Evolutionary conservation across 2,797 vertebrate genomes (phyloP).

Genomic region (Mycteria americana): DNA sequence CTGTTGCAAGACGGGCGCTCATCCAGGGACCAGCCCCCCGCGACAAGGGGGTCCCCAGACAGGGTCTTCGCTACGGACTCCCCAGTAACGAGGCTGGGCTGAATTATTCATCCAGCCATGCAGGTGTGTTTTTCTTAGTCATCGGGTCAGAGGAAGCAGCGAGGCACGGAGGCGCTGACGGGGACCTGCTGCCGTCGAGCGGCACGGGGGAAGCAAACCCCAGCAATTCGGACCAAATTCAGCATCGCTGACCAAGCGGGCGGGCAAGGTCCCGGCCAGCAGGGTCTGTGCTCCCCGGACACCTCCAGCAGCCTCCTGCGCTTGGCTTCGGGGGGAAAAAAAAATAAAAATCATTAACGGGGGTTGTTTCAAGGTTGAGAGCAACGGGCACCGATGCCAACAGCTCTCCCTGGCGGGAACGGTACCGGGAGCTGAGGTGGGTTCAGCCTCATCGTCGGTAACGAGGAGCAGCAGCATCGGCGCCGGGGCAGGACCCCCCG

Average conservation of each 20-base stretch:
- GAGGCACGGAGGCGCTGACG: accelerated
- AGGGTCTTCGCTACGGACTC: accelerated
- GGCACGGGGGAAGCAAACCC: not conserved
- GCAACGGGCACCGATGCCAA: not conserved
- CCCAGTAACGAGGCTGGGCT: not conserved
- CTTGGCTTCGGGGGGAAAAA: not conserved
- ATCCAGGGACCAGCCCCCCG: not conserved
- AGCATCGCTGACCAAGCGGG: accelerated
- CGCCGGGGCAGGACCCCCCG: accelerated
- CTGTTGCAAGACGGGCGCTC: not conserved
- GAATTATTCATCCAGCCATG: not conserved
- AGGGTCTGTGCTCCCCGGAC: accelerated
- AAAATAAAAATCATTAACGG: accelerated
- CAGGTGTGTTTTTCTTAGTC: not conserved
- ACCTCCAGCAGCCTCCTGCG: not conserved
- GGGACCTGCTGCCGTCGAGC: not conserved
- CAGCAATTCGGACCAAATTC: accelerated
- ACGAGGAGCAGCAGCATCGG: not conserved
- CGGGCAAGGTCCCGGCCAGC: too few relatives aligned
- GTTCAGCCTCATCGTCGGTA: accelerated
- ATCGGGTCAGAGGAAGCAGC: not conserved
- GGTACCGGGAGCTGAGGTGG: accelerated
- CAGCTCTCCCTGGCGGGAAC: accelerated
- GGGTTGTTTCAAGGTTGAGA: not conserved
- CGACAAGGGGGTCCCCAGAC: not conserved